Conservation (phyloP, 2,113 vertebrate genomes). For the Sylvilagus bachmani region DNA sequence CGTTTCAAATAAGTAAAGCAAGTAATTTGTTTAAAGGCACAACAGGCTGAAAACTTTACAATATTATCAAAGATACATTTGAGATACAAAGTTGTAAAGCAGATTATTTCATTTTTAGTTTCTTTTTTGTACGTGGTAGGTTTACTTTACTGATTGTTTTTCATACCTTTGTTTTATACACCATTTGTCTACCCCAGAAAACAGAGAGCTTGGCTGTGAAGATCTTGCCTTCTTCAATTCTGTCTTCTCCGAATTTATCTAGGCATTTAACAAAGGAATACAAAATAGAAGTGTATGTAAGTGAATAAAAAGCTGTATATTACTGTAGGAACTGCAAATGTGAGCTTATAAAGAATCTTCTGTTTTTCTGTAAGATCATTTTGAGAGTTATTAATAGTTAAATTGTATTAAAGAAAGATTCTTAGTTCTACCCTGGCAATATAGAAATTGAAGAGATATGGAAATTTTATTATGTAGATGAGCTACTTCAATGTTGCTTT, state of each 20-base stretch:
- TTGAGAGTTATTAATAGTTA: background rate
- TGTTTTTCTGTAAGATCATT: background rate
- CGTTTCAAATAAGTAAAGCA: too few relatives aligned
- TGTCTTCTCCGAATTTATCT: background rate
- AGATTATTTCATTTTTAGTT: background rate
- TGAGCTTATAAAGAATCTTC: background rate
- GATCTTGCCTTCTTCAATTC: background rate
- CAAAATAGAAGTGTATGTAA: background rate
- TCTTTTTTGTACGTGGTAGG: background rate
- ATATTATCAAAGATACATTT: background rate
- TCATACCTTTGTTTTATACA: background rate
- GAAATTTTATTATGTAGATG: background rate
- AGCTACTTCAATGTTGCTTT: background rate
- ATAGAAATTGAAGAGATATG: background rate
- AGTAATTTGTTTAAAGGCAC: background rate
- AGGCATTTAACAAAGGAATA: background rate
- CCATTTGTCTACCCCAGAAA: background rate
- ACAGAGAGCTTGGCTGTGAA: background rate
- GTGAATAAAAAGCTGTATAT: background rate
- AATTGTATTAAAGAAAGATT: background rate
- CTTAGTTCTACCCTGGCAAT: background rate
- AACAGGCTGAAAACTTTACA: background rate
- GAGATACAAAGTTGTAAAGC: background rate
- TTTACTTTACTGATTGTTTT: background rate
- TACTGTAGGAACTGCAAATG: background rate